Percentiles rank a stretch among this genome's conserved stretches.
Evolutionary conservation across 2,797 vertebrate genomes (phyloP).

Genomic region (Ficedula albicollis): DNA sequence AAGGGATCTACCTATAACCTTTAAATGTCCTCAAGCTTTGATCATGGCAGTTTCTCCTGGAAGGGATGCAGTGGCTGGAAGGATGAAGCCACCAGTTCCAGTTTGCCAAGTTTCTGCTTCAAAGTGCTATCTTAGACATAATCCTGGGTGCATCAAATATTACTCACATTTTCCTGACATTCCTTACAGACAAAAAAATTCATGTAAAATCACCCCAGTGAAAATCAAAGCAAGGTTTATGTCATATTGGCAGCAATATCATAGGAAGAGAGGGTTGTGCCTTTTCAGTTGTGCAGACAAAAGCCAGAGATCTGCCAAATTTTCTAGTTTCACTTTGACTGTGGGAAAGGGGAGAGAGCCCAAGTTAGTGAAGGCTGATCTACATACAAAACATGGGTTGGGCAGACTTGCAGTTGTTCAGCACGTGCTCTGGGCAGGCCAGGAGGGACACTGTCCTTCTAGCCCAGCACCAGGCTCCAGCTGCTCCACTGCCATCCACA

Average conservation of each 20-base stretch:
- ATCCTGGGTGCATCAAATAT: neutral
- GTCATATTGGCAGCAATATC: neutral
- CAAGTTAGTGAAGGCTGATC: neutral
- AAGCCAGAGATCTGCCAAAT: neutral
- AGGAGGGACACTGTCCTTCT: neutral
- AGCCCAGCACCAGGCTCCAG: neutral
- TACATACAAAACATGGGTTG: fast-evolving
- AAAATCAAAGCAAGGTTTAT: neutral
- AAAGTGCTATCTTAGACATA: neutral
- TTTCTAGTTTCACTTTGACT: neutral
- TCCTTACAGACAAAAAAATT: neutral
- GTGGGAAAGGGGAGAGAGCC: neutral
- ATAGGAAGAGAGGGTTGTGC: neutral
- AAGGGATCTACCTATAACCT: neutral
- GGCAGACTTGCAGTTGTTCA: neutral
- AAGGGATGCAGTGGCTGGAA: neutral
- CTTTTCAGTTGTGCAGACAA: neutral
- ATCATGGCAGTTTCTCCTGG: neutral
- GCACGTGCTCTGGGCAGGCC: neutral
- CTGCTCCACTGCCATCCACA: fast-evolving
- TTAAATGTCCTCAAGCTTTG: neutral
- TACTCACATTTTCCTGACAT: neutral
- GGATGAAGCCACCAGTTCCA: neutral
- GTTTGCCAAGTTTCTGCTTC: neutral
- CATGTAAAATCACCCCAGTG: neutral